phyloP scores from a whole-genome alignment of 1,140 invertebrate genomes.

The Liolophura sinensis region DNA sequence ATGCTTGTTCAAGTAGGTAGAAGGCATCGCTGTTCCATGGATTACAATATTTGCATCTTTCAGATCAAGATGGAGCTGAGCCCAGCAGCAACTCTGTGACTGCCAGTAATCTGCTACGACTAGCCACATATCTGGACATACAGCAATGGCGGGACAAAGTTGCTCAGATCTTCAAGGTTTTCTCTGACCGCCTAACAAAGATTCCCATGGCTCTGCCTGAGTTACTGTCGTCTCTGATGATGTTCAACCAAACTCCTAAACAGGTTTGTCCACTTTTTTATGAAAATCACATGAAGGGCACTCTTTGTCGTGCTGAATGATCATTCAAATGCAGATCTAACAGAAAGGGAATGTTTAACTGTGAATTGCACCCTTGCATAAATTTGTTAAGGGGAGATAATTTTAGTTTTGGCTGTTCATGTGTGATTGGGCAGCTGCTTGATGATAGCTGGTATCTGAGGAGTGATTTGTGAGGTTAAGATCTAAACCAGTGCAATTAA shows the following conservation, averaged over 20 bases:
- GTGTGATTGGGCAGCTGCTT: too few relatives aligned
- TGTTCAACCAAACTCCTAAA: constrained; percentile 67
- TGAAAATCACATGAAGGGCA: background rate
- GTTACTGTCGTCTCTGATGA: constrained; percentile 76
- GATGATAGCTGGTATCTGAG: too few relatives aligned
- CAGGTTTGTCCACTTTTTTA: constrained; percentile 38
- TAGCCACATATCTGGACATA: constrained; percentile 71
- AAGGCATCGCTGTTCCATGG: too few relatives aligned
- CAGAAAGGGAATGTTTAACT: too few relatives aligned
- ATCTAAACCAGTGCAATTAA: too few relatives aligned
- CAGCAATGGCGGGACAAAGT: constrained; percentile 64
- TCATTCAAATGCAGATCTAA: too few relatives aligned
- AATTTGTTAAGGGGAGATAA: too few relatives aligned
- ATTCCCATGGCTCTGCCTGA: constrained; percentile 74
- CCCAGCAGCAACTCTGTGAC: constrained; percentile 90
- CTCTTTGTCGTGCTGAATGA: too few relatives aligned
- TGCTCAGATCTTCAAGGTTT: constrained; percentile 68
- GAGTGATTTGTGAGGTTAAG: too few relatives aligned
- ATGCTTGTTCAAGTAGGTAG: too few relatives aligned
- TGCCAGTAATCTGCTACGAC: constrained; percentile 77
- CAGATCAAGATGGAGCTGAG: constrained; percentile 93
- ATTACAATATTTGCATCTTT: background rate
- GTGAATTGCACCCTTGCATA: too few relatives aligned
- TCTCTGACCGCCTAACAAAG: constrained; percentile 64
- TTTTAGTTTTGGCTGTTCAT: too few relatives aligned